A percentile compares a stretch with the other conserved stretches of the same genome.
These are phyloP conservation scores for Sphaerodactylus townsendi DNA, from an alignment of 2,113 vertebrate species.

Conservation along the genomic window DNA sequence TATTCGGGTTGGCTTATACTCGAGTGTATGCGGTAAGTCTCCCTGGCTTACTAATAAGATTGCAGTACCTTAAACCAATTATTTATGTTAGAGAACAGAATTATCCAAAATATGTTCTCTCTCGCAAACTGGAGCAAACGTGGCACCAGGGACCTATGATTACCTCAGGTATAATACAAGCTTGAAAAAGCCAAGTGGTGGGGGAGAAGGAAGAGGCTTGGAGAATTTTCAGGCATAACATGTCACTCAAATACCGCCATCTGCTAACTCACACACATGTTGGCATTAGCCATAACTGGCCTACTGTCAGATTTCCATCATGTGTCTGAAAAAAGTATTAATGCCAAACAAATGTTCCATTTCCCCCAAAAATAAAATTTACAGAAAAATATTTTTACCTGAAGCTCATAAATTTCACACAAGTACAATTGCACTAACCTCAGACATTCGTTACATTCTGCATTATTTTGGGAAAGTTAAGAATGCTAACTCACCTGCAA, in stretches of 20 bases:
- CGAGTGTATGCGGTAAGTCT: too few species aligned
- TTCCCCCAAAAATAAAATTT: background rate
- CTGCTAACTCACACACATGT: too few species aligned
- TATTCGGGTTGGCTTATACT: too few species aligned
- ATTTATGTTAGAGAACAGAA: background rate
- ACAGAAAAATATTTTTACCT: too few species aligned
- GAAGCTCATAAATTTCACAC: background rate
- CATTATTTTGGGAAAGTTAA: background rate
- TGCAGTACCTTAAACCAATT: background rate
- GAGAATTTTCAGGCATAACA: background rate
- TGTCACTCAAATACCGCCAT: background rate
- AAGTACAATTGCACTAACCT: background rate
- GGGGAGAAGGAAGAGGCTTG: too few species aligned
- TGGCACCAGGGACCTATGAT: too few species aligned
- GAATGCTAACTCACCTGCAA: slow-evolving; percentile 82
- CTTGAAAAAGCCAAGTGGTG: too few species aligned
- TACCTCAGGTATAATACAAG: too few species aligned
- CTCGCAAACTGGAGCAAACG: background rate
- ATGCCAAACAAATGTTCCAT: background rate
- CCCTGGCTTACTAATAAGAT: background rate
- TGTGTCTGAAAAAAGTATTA: background rate
- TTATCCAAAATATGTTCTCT: background rate
- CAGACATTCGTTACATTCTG: background rate
- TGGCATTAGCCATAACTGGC: background rate
- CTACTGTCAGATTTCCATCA: background rate